Conservation (phyloP, 2,113 vertebrate genomes). For the Cyanistes caeruleus region DNA sequence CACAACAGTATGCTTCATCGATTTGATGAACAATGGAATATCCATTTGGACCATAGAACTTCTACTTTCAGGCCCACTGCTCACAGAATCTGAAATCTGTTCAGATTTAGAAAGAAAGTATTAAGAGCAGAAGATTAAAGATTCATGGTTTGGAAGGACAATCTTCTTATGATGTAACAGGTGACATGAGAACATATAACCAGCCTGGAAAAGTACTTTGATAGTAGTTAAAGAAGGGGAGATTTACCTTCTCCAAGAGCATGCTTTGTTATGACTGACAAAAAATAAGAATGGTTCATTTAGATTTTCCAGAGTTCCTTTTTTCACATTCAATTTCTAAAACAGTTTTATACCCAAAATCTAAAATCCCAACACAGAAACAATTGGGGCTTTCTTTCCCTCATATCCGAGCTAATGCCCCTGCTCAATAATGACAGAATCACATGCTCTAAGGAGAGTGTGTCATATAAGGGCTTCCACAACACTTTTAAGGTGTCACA, state of each 20-base stretch:
- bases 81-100: constrained; percentile 6
- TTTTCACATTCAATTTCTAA: background rate
- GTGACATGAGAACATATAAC: constrained; percentile 3
- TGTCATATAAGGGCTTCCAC: background rate
- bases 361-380: background rate
- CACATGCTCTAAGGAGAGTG: background rate
- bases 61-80: background rate
- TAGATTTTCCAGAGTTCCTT: background rate
- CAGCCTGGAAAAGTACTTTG: constrained; percentile 15
- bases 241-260: background rate
- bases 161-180: constrained; percentile 68
- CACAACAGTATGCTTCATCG: background rate
- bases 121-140: constrained; percentile 66
- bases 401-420: background rate
- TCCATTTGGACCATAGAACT: background rate
- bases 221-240: background rate
- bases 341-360: background rate
- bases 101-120: constrained; percentile 54
- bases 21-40: background rate
- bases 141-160: constrained; percentile 40
- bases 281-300: background rate
- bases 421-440: background rate
- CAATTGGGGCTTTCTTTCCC: background rate
- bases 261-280: background rate
- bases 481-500: background rate